Evolutionary conservation across 2,888 invertebrate genomes (phyloP).

Genomic region (Hyppa rectilinea): DNA sequence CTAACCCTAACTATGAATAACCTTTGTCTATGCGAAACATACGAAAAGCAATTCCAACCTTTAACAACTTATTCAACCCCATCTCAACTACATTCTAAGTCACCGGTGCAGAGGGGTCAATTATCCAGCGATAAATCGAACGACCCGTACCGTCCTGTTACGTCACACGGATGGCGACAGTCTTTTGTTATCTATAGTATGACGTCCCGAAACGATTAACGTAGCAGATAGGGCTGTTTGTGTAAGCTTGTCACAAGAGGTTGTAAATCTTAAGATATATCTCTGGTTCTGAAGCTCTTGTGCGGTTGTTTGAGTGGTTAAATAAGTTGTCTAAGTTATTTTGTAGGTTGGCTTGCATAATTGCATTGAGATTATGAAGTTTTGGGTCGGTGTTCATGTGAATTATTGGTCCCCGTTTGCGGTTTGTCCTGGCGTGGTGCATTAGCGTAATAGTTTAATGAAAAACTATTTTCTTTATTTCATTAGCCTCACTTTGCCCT

Average conservation of each 20-base stretch:
- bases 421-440: neutral
- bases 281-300: constrained; percentile 25
- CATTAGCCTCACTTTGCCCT: too few relatives aligned
- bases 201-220: constrained; percentile 57
- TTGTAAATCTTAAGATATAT: constrained; percentile 50
- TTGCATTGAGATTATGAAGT: constrained; percentile 15
- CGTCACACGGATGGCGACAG: constrained; percentile 52
- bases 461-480: neutral
- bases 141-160: constrained; percentile 32
- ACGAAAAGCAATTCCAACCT: neutral
- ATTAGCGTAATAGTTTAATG: neutral
- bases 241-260: constrained; percentile 48
- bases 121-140: constrained; percentile 64
- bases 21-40: too few relatives aligned
- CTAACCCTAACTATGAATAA: neutral
- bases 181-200: constrained; percentile 63
- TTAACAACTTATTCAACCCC: constrained; percentile 37
- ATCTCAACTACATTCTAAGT: constrained; percentile 30
- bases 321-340: constrained; percentile 32
- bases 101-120: constrained; percentile 49
- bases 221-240: constrained; percentile 57
- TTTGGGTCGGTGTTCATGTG: neutral
- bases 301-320: constrained; percentile 11
- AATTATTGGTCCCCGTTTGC: neutral
- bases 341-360: constrained; percentile 4